phyloP scores from a whole-genome alignment of 2,888 invertebrate genomes.

The Drosophila buzzatii region DNA sequence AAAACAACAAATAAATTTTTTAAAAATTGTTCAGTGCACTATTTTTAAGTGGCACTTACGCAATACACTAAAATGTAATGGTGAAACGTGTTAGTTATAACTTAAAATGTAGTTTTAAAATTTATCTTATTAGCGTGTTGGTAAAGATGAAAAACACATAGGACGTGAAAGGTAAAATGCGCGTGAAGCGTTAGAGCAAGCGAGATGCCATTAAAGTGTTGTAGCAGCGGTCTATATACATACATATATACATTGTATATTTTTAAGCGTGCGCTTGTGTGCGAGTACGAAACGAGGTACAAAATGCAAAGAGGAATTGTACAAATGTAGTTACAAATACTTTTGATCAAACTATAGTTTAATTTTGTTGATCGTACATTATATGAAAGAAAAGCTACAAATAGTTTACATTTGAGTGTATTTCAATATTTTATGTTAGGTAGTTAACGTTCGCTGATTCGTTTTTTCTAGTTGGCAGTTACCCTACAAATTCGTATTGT shows the following conservation, averaged over 20 bases:
- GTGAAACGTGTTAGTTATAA: constrained; percentile 62
- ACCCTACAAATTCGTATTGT: constrained; percentile 3
- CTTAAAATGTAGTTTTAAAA: constrained; percentile 57
- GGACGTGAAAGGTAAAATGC: constrained; percentile 70
- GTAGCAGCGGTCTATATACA: constrained; percentile 71
- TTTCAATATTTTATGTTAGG: not conserved
- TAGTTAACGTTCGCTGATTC: constrained; percentile 7
- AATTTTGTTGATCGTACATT: constrained; percentile 3
- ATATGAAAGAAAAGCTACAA: not conserved
- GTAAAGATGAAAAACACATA: constrained; percentile 72
- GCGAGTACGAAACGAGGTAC: constrained; percentile 57
- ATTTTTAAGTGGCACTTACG: constrained; percentile 48
- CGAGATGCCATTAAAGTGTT: constrained; percentile 72
- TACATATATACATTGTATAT: constrained; percentile 57
- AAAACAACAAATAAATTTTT: constrained; percentile 64
- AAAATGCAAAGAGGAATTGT: constrained; percentile 61
- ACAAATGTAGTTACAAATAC: constrained; percentile 50
- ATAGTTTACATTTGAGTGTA: constrained; percentile 8
- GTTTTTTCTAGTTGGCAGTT: constrained; percentile 10
- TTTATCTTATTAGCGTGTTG: constrained; percentile 76
- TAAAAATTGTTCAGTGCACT: constrained; percentile 43
- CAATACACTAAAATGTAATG: constrained; percentile 55
- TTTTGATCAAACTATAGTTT: constrained; percentile 29
- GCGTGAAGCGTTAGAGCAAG: constrained; percentile 59
- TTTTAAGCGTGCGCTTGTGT: constrained; percentile 55